phyloP scores from a whole-genome alignment of 2,888 invertebrate genomes.

The Alviniconcha strummeri region DNA sequence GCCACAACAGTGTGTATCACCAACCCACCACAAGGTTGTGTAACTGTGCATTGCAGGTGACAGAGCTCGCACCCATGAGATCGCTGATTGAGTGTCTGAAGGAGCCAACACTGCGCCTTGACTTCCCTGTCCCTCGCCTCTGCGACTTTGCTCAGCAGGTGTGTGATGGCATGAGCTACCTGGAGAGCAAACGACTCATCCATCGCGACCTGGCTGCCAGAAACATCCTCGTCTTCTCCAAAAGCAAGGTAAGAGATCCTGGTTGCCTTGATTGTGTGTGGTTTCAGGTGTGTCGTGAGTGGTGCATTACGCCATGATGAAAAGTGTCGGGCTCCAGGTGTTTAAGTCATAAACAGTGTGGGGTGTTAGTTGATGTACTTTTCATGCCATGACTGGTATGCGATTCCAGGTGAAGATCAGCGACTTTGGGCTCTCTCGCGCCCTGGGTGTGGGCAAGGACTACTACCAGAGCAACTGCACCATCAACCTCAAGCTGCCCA shows the following conservation, averaged over 20 bases:
- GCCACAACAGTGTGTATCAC: too few relatives aligned
- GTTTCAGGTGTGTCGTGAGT: not conserved
- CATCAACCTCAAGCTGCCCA: constrained; percentile 96
- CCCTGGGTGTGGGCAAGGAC: constrained; percentile 97
- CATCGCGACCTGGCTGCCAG: constrained; percentile 98
- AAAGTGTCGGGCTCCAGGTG: too few relatives aligned
- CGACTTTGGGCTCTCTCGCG: constrained; percentile 96
- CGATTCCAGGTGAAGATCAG: constrained; percentile 88
- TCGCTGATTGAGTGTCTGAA: constrained; percentile 96
- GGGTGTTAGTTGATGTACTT: not conserved
- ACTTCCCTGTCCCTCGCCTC: constrained; percentile 92
- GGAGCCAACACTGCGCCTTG: constrained; percentile 91
- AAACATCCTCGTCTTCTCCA: constrained; percentile 97
- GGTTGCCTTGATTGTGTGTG: not conserved
- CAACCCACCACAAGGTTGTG: too few relatives aligned
- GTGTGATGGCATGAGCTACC: constrained; percentile 97
- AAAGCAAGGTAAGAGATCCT: constrained; percentile 83
- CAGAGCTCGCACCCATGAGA: constrained; percentile 95
- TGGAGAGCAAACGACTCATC: constrained; percentile 95
- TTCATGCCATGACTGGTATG: not conserved
- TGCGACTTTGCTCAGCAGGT: constrained; percentile 97
- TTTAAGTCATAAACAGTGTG: not conserved
- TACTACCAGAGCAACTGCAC: constrained; percentile 99
- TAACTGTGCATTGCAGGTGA: constrained; percentile 78
- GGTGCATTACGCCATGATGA: too few relatives aligned